Base-by-base conservation (phyloP, 2,113 vertebrate species). In the Tachysurus vachellii region DNA sequence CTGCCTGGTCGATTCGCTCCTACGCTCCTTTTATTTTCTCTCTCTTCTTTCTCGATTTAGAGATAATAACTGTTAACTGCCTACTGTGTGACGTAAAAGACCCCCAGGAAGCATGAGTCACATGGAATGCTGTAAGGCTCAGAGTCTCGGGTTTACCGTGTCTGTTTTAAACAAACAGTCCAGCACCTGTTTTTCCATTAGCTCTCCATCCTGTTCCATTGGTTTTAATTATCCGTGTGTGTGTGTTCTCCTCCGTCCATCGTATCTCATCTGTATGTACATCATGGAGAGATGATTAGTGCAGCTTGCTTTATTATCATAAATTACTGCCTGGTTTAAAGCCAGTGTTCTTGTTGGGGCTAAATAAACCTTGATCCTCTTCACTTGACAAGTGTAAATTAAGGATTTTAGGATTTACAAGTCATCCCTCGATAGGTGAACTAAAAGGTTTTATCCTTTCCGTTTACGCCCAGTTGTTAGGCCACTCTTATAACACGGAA, bases 121-220 rank as follows among this genome's bases (percentile, higher is more conserved):
- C 47, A 42, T 31, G 14, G 42, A 80, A 76, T 23, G 76, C 13
- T 61, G 73, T 53, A 64, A 47, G 70, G 71, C 47, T n/a, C 23
- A 84, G 82, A 56, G 82, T 47, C 54, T 68, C 54, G 3, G 28
- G 83, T 80, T 88, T 85, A 53, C 76, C 17, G 53, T 81, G 87
- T 64, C 75, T 71, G 83, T 73, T 80, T 84, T 81, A 77, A 88
- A 42, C 87, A 84, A 88, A 88, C 86, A 84, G 73, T n/a, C 23
- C 61, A 42, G 56, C 82, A 88, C 86, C 86, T 88, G 86, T 88
- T 88, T 84, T 88, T 88, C 87, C 87, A 80, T 88, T 23, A 88
- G 50, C 59, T 42, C 47, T 80, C 59, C 75, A 62, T 50, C 44
- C 75, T 54, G 75, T 80, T 85, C 84, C 73, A 54, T 50, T 85